Evolutionary conservation across 2,888 invertebrate species (phyloP).

Genomic region (Synanthedon vespiformis): DNA sequence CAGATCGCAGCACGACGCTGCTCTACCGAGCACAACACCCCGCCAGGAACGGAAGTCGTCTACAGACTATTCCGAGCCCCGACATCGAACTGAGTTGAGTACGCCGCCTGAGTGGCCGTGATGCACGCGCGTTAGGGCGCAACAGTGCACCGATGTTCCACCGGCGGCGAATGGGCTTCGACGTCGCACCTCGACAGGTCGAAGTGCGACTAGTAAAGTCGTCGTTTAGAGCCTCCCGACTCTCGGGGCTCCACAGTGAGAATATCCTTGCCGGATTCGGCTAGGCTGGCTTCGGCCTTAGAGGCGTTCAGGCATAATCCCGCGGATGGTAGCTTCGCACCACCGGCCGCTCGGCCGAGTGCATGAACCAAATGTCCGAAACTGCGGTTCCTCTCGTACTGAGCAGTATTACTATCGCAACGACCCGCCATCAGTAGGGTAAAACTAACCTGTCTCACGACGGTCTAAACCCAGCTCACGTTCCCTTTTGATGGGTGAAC

Average conservation of each 20-base stretch:
- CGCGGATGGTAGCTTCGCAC: background rate
- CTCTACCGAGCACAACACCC: too few relatives aligned
- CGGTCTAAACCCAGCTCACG: conserved; percentile 11
- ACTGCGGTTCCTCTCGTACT: conserved; percentile 48
- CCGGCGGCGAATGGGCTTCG: too few relatives aligned
- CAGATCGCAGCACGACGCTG: conserved; percentile 58
- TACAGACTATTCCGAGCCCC: conserved; percentile 59
- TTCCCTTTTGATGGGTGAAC: background rate
- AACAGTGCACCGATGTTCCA: too few relatives aligned
- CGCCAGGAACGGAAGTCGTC: background rate
- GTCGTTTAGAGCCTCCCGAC: conserved; percentile 58
- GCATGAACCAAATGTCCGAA: conserved; percentile 50
- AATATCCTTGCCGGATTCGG: background rate
- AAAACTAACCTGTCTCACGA: conserved; percentile 75
- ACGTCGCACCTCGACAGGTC: too few relatives aligned
- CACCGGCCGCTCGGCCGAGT: background rate
- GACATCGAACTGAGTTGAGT: conserved; percentile 20
- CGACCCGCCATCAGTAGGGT: conserved; percentile 36
- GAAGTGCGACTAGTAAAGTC: conserved; percentile 18
- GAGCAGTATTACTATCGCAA: conserved; percentile 60
- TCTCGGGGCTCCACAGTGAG: conserved; percentile 10
- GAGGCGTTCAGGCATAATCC: background rate
- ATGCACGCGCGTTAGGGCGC: too few relatives aligned
- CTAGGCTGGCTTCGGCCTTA: background rate
- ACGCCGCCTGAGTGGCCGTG: too few relatives aligned